Evolutionary conservation across 53 echinoderm and acorn worm genomes (phyloP).

Genomic region (Antedon mediterranea): DNA sequence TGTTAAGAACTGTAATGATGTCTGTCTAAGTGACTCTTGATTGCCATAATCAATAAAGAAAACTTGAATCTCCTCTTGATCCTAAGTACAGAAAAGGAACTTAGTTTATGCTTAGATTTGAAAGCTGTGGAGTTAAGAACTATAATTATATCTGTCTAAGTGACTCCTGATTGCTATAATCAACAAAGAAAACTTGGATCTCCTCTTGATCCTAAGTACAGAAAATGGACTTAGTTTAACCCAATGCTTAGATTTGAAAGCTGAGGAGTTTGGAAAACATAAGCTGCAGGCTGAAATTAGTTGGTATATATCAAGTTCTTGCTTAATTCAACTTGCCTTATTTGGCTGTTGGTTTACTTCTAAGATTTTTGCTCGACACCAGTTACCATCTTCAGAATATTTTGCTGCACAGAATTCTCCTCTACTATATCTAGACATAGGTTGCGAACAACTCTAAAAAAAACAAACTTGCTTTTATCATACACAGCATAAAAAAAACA

Average conservation of each 20-base stretch:
- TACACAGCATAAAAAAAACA: too few species aligned
- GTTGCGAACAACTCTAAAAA: background rate
- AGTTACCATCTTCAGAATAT: background rate
- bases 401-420: slow-evolving; percentile 21
- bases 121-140: background rate
- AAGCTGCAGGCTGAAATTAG: too few species aligned
- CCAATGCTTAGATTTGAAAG: too few species aligned
- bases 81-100: too few species aligned
- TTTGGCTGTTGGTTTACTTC: background rate
- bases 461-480: too few species aligned
- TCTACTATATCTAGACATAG: background rate
- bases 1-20: background rate
- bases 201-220: background rate
- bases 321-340: too few species aligned
- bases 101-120: too few species aligned
- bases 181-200: background rate
- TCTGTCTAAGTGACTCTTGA: background rate
- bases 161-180: background rate
- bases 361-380: slow-evolving; percentile 28
- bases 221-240: too few species aligned
- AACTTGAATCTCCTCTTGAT: background rate
- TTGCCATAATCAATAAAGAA: background rate
- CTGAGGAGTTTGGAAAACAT: too few species aligned
- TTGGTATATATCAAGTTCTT: too few species aligned
- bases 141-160: background rate